Percentiles rank a stretch among this genome's conserved stretches.
Evolutionary conservation across 2,888 invertebrate genomes (phyloP).

Genomic region (Abrostola tripartita): DNA sequence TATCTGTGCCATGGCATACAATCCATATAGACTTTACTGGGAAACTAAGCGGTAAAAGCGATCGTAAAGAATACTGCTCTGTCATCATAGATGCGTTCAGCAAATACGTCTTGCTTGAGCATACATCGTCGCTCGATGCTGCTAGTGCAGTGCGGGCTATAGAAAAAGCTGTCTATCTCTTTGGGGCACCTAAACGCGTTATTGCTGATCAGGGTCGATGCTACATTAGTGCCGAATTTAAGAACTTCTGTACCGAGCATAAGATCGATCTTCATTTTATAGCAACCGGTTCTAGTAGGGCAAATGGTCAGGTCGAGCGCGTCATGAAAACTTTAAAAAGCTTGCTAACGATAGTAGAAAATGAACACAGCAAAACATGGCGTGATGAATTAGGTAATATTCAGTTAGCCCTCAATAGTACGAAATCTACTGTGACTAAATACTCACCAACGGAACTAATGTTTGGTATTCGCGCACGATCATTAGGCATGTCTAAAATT

Average conservation of each 20-base stretch:
- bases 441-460: slow-evolving; percentile 3
- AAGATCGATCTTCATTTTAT: slow-evolving; percentile 47
- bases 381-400: not conserved
- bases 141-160: not conserved
- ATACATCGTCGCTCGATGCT: not conserved
- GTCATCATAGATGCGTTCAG: not conserved
- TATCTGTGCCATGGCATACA: not conserved
- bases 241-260: slow-evolving; percentile 11
- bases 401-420: slow-evolving; percentile 11
- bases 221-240: not conserved
- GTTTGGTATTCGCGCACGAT: not conserved
- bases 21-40: slow-evolving; percentile 2
- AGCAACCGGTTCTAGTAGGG: slow-evolving; percentile 46
- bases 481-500: not conserved
- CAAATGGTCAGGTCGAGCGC: slow-evolving; percentile 50
- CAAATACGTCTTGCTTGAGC: not conserved
- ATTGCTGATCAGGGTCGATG: slow-evolving; percentile 1
- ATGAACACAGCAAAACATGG: not conserved
- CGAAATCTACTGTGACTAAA: slow-evolving; percentile 1
- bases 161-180: not conserved
- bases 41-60: not conserved
- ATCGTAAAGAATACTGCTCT: not conserved
- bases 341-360: not conserved
- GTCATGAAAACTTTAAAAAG: slow-evolving; percentile 9
- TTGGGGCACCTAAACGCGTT: not conserved